A percentile compares a stretch with the other conserved stretches of the same genome.
These are phyloP conservation scores for Prunella strophiata DNA, from an alignment of 2,797 vertebrate genomes.

Conservation along the genomic window DNA sequence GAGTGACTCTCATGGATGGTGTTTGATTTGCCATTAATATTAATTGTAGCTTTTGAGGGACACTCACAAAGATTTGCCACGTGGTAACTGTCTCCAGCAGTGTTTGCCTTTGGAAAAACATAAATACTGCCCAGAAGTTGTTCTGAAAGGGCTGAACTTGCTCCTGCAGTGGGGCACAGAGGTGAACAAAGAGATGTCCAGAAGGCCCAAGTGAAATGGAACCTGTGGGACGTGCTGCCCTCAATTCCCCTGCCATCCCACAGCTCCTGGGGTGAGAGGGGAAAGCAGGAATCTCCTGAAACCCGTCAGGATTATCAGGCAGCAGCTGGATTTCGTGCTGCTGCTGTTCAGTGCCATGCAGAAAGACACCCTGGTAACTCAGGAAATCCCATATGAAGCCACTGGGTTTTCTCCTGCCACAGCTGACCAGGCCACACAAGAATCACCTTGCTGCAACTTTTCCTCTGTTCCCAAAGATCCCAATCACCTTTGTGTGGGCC, in stretches of 20 bases:
- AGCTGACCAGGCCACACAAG: neutral
- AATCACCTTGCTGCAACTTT: neutral
- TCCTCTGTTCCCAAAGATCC: neutral
- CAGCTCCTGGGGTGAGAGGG: neutral
- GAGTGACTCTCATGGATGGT: conserved; percentile 83
- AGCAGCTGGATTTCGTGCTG: neutral
- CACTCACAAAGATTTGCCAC: neutral
- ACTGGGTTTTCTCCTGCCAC: neutral
- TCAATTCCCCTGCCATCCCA: neutral
- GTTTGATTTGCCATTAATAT: conserved; percentile 95
- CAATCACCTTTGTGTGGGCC: neutral
- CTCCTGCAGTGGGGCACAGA: neutral
- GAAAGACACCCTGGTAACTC: neutral
- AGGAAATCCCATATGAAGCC: neutral
- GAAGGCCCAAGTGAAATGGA: neutral
- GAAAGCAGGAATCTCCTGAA: neutral
- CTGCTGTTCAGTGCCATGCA: rapidly evolving
- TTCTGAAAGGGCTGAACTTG: neutral
- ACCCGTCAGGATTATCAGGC: neutral
- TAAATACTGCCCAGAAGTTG: neutral
- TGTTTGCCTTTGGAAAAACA: neutral
- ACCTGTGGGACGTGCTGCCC: neutral
- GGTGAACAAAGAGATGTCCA: neutral
- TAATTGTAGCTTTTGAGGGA: conserved; percentile 81
- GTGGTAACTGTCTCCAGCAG: neutral